phyloP scores from a whole-genome alignment of 2,113 vertebrate species.

The Scomber japonicus region DNA sequence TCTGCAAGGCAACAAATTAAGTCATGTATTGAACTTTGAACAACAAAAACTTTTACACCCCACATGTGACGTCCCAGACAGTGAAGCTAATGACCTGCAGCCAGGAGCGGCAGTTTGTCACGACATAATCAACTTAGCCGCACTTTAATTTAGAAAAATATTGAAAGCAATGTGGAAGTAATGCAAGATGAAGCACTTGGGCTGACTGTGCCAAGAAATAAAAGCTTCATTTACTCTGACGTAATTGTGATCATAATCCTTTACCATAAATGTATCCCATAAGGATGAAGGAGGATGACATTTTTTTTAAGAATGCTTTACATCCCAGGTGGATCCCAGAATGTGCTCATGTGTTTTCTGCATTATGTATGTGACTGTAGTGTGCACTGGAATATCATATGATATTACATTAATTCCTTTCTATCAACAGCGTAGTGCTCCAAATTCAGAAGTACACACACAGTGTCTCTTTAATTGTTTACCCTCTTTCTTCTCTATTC shows the following conservation, averaged over 20 bases:
- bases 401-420: conserved; percentile 39
- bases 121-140: conserved; percentile 50
- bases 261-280: conserved; percentile 33
- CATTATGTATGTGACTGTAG: background rate
- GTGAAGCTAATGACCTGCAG: conserved; percentile 49
- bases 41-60: conserved; percentile 35
- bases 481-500: conserved; percentile 58
- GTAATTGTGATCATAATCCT: conserved; percentile 38
- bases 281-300: conserved; percentile 31
- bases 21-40: conserved; percentile 53
- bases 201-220: conserved; percentile 22
- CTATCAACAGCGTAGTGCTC: conserved; percentile 50
- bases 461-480: conserved; percentile 75
- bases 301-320: conserved; percentile 10
- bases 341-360: conserved; percentile 5
- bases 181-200: conserved; percentile 29
- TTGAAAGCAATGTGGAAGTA: conserved; percentile 50
- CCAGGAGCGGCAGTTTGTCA: conserved; percentile 43
- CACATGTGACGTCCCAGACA: conserved; percentile 48
- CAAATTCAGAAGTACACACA: conserved; percentile 46
- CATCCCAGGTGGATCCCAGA: conserved; percentile 16
- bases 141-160: conserved; percentile 54
- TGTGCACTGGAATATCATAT: conserved; percentile 20
- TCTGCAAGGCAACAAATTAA: conserved; percentile 49
- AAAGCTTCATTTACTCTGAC: conserved; percentile 49